phyloP scores from a whole-genome alignment of 1,140 invertebrate species.

The Elysia chlorotica region DNA sequence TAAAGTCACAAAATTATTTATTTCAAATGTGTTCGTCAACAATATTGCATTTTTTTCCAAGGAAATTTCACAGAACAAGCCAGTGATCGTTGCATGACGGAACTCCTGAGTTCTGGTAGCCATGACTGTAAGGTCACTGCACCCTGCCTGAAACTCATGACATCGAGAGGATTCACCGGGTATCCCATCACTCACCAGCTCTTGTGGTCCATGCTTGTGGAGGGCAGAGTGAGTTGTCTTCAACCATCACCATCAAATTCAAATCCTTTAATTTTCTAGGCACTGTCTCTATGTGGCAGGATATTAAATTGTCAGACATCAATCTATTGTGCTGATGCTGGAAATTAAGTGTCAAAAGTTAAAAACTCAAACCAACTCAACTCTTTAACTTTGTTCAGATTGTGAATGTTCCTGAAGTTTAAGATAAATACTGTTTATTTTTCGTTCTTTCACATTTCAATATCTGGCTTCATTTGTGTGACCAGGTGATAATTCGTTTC shows the following conservation, averaged over 20 bases:
- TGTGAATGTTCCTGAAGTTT: background rate
- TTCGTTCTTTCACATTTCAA: background rate
- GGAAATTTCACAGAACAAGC: slow-evolving; percentile 38
- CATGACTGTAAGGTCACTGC: slow-evolving; percentile 37
- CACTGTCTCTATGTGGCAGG: background rate
- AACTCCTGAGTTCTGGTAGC: slow-evolving; percentile 36
- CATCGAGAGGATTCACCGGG: slow-evolving; percentile 40
- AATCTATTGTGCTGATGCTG: background rate
- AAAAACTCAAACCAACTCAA: background rate
- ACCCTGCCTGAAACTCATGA: slow-evolving; percentile 43
- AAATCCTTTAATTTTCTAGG: background rate
- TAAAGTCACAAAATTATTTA: no score
- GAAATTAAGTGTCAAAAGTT: background rate
- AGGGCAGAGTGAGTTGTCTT: slow-evolving; percentile 32
- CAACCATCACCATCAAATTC: background rate
- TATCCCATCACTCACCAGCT: slow-evolving; percentile 56
- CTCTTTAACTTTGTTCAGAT: background rate
- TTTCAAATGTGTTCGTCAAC: no score
- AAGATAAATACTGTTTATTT: background rate
- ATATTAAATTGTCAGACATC: no score
- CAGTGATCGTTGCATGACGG: slow-evolving; percentile 52
- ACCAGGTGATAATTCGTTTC: background rate
- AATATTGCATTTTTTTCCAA: no score
- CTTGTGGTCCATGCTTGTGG: slow-evolving; percentile 46
- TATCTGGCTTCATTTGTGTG: background rate